phyloP scores from a whole-genome alignment of 2,797 vertebrate species.

The Enoplosus armatus region DNA sequence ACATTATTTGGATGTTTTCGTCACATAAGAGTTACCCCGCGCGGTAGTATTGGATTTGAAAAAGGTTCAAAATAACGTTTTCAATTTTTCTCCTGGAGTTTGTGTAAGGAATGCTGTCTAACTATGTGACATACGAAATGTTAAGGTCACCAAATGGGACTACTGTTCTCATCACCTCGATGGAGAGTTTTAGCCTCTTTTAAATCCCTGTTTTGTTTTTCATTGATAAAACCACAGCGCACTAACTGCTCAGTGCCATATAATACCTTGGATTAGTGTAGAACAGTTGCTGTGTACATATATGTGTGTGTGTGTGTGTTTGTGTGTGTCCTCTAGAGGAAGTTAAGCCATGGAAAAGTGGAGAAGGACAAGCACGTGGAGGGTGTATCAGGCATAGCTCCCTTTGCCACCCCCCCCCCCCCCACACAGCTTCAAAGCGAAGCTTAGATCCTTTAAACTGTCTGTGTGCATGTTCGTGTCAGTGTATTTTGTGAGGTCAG shows the following conservation, averaged over 20 bases:
- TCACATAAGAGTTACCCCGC: not conserved
- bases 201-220: not conserved
- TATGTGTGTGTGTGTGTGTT: not conserved
- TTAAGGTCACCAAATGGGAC: not conserved
- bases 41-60: not conserved
- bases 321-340: slow-evolving; percentile 40
- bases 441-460: slow-evolving; percentile 33
- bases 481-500: slow-evolving; percentile 44
- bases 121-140: not conserved
- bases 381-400: slow-evolving; percentile 25
- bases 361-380: slow-evolving; percentile 52
- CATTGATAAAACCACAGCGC: not conserved
- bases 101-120: not conserved
- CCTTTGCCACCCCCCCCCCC: too few relatives aligned
- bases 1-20: not conserved
- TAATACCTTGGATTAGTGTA: slow-evolving; percentile 27
- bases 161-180: too few relatives aligned
- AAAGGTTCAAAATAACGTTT: too few relatives aligned
- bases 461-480: not conserved
- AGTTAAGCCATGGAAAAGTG: slow-evolving; percentile 56
- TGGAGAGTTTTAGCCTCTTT: not conserved
- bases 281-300: slow-evolving; percentile 17
- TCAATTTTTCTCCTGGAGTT: too few relatives aligned
- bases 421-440: slow-evolving; percentile 44
- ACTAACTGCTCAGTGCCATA: not conserved